Evolutionary conservation across 1,140 invertebrate genomes (phyloP), one percentile per base, ranked within the genome.

Genomic region (Sarcophaga bullata): DNA sequence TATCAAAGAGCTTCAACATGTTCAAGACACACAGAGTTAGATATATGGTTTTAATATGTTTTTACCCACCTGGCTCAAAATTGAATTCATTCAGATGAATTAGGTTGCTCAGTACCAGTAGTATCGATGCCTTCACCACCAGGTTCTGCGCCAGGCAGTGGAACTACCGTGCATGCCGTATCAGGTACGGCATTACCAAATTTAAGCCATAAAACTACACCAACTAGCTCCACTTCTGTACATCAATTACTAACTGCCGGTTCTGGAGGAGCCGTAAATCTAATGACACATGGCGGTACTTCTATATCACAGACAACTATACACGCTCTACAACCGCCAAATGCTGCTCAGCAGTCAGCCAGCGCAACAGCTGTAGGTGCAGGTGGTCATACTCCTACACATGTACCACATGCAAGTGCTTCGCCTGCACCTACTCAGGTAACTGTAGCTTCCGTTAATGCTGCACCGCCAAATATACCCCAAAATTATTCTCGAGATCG

Each of bases 11-110:
- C 99, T 17, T 99, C 98, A 6, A 96, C 96, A 87, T 99, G 19
- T 99, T 99, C 91, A 96, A 97, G 98, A 0, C n/a, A n/a, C n/a
- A 97, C 98, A 5, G 97, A 99, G 90, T n/a, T 99, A 7, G n/a
- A 99, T 99, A 84, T 97, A 98, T 68, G 99, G 99, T 72, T 99
- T 99, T 91, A 99, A 99, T 91, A 99, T 98, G 19, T 99, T 99
- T 91, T 92, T 99, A 76, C 99, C 99, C 37, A 97, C 98, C 4
- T 98, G 98, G 37, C 99, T 99, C 90, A 98, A n/a, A n/a, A 99
- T 99, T 84, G 97, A 99, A 97, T 98, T 50, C 96, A 98, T 90
- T 94, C 95, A 50, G 98, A 97, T 90, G 96, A 97, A 81, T 95
- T 96, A 82, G 93, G 93, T 49, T 93, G 92, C 83, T 93, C 92